Evolutionary conservation across 2,888 invertebrate genomes (phyloP).

Genomic region (Ormia ochracea): DNA sequence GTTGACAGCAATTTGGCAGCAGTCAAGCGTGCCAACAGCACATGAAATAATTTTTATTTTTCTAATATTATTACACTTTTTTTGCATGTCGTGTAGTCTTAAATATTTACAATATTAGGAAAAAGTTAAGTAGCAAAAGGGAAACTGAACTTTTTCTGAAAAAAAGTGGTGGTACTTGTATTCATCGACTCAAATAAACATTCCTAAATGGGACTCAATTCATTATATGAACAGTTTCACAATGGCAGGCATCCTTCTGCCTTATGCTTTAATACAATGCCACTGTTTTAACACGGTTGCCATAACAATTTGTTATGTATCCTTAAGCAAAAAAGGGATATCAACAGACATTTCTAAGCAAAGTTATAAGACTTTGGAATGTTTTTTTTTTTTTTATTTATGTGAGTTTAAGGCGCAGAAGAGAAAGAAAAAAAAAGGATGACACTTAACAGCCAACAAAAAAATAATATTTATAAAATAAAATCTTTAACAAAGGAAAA

Average conservation of each 20-base stretch:
- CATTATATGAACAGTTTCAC: constrained; percentile 10
- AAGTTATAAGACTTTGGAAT: neutral
- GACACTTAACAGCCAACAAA: constrained; percentile 59
- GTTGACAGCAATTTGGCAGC: constrained; percentile 74
- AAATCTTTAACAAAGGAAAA: constrained; percentile 22
- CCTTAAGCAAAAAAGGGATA: constrained; percentile 27
- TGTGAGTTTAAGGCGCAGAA: constrained; percentile 22
- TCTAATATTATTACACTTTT: constrained; percentile 23
- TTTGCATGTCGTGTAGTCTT: neutral
- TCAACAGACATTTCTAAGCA: neutral
- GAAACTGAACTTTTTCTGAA: neutral
- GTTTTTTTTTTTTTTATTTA: constrained; percentile 13
- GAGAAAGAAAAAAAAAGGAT: constrained; percentile 20
- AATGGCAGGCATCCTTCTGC: constrained; percentile 51
- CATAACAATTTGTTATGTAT: constrained; percentile 61
- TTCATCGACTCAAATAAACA: neutral
- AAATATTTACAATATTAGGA: neutral
- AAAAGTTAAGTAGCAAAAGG: neutral
- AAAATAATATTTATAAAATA: constrained; percentile 53
- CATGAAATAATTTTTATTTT: constrained; percentile 52
- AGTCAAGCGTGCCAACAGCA: constrained; percentile 65
- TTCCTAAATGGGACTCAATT: constrained; percentile 33
- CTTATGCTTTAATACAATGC: neutral
- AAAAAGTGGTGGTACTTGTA: constrained; percentile 22
- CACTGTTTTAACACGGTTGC: constrained; percentile 53